Conservation (phyloP, 2,888 invertebrate genomes). For the Prostheceraeus crozeri region DNA sequence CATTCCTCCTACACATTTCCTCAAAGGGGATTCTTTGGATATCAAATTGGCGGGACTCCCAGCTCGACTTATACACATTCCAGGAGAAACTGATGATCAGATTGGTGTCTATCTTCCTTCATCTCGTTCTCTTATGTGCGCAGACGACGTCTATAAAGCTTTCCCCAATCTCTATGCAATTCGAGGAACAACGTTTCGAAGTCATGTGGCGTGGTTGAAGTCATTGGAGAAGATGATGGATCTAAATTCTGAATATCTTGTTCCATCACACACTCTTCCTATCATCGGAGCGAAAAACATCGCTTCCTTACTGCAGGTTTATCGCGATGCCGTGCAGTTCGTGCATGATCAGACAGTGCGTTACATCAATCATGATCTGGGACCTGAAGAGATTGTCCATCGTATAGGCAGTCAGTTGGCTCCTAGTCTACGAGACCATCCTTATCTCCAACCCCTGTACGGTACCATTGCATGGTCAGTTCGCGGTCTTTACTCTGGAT, state of each 20-base stretch:
- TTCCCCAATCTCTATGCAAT: too few relatives aligned
- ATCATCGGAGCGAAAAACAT: conserved; percentile 43
- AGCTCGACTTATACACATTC: too few relatives aligned
- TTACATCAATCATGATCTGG: conserved; percentile 46
- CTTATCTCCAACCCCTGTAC: conserved; percentile 47
- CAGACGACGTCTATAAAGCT: too few relatives aligned
- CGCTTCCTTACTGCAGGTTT: conserved; percentile 42
- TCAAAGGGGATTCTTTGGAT: too few relatives aligned
- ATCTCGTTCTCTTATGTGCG: too few relatives aligned
- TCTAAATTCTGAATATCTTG: conserved; percentile 44
- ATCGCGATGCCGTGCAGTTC: conserved; percentile 49
- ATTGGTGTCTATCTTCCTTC: too few relatives aligned
- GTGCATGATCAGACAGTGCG: conserved; percentile 50
- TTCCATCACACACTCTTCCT: conserved; percentile 48
- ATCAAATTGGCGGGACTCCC: too few relatives aligned
- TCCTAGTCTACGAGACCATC: conserved; percentile 42
- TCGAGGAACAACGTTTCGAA: too few relatives aligned
- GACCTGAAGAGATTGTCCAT: conserved; percentile 47
- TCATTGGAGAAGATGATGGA: conserved; percentile 47
- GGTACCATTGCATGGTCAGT: conserved; percentile 49
- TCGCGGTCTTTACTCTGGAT: conserved; percentile 44
- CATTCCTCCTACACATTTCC: too few relatives aligned
- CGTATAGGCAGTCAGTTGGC: conserved; percentile 46
- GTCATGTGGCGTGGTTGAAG: conserved; percentile 45
- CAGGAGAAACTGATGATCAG: too few relatives aligned